These are phyloP conservation scores for Podargus strigoides DNA, from an alignment of 2,797 vertebrate genomes.

Conservation along the genomic window DNA sequence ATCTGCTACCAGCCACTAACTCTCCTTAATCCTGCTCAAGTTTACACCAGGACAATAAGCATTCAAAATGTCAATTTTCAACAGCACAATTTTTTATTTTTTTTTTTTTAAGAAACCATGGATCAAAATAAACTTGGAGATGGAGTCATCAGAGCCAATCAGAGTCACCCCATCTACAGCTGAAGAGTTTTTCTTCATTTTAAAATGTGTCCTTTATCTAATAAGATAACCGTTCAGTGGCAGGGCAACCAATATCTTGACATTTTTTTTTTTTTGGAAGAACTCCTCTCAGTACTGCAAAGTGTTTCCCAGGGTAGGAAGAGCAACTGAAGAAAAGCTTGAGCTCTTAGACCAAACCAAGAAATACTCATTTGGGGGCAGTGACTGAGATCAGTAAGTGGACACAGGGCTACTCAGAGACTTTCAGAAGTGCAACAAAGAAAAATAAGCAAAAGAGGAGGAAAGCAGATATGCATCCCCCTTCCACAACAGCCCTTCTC, in stretches of 20 bases:
- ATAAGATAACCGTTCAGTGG: neutral
- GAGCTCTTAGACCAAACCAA: neutral
- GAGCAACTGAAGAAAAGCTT: neutral
- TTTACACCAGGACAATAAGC: neutral
- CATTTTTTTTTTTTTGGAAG: neutral
- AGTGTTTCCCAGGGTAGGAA: neutral
- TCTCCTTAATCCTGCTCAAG: neutral
- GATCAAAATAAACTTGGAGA: neutral
- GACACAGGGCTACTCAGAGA: neutral
- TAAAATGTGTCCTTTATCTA: neutral
- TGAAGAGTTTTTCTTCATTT: neutral
- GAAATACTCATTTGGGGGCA: neutral
- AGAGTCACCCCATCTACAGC: neutral
- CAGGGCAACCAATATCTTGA: neutral
- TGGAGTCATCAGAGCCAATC: neutral
- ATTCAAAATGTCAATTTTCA: neutral
- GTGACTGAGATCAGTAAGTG: neutral
- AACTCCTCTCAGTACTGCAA: neutral
- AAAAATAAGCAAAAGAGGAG: neutral
- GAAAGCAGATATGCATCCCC: neutral
- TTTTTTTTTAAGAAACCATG: neutral
- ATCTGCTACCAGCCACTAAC: neutral
- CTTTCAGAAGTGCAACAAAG: neutral
- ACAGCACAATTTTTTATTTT: accelerated
- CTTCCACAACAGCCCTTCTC: neutral